Evolutionary conservation across 2,797 vertebrate genomes (phyloP).

Genomic region (Xiphorhynchus erythropygius): DNA sequence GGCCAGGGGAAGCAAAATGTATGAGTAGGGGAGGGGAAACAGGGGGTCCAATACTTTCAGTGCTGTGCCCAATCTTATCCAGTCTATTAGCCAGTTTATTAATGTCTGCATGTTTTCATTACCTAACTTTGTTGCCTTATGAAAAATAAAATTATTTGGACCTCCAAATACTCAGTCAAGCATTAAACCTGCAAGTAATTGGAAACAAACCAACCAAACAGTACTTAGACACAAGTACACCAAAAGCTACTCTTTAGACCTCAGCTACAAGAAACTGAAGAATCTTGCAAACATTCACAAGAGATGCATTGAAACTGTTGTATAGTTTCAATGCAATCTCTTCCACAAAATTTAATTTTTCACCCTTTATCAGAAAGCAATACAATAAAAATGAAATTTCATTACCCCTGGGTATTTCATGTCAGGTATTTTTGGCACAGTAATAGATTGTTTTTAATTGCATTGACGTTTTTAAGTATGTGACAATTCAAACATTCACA

Average conservation of each 20-base stretch:
- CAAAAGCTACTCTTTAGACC: background rate
- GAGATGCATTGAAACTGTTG: background rate
- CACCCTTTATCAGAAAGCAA: background rate
- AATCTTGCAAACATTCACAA: background rate
- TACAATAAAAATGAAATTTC: constrained; percentile 25
- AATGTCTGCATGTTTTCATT: background rate
- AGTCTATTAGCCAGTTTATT: background rate
- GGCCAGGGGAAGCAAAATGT: background rate
- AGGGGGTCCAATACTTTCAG: background rate
- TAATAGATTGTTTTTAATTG: constrained; percentile 16
- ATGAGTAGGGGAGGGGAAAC: background rate
- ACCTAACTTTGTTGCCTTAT: background rate
- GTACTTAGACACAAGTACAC: background rate
- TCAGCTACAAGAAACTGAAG: background rate
- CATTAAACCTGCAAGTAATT: background rate
- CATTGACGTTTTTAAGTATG: background rate
- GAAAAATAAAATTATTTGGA: constrained; percentile 14
- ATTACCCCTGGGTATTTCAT: background rate
- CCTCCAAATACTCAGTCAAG: constrained; percentile 9
- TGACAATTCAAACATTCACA: constrained; percentile 5
- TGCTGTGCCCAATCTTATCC: background rate
- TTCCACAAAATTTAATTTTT: background rate
- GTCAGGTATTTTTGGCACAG: background rate
- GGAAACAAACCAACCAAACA: constrained; percentile 3
- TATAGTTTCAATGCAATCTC: background rate